Evolutionary conservation across 2,888 invertebrate species (phyloP).

Genomic region (Trisateles emortualis): DNA sequence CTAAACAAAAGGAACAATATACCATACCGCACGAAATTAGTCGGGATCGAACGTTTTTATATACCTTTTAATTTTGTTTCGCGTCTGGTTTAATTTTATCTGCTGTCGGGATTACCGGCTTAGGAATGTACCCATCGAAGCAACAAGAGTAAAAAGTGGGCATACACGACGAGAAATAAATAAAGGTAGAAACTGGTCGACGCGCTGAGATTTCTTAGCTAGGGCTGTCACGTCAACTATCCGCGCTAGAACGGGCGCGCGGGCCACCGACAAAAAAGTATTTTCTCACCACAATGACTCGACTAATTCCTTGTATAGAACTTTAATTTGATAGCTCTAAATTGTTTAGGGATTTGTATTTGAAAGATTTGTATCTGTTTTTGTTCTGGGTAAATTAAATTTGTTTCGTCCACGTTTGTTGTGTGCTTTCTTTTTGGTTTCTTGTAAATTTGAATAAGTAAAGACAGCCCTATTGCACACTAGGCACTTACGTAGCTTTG

Average conservation of each 20-base stretch:
- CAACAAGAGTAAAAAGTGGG: conserved; percentile 81
- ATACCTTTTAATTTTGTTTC: conserved; percentile 86
- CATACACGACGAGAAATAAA: conserved; percentile 83
- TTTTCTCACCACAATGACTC: conserved; percentile 50
- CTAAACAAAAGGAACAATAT: conserved; percentile 58
- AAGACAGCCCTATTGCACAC: conserved; percentile 47
- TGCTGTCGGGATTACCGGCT: conserved; percentile 85
- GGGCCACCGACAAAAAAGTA: conserved; percentile 37
- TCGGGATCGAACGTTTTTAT: conserved; percentile 81
- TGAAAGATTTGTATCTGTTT: conserved; percentile 40
- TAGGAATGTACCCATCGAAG: conserved; percentile 84
- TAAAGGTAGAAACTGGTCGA: conserved; percentile 81
- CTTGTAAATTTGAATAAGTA: conserved; percentile 6
- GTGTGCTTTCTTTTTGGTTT: conserved; percentile 28
- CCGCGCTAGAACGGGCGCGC: conserved; percentile 44
- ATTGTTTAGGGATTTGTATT: conserved; percentile 48
- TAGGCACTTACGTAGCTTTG: conserved; percentile 63
- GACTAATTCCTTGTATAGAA: conserved; percentile 49
- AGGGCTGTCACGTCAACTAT: conserved; percentile 51
- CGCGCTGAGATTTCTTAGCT: conserved; percentile 77
- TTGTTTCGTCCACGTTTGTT: conserved; percentile 25
- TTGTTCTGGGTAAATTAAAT: conserved; percentile 37
- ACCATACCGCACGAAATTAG: conserved; percentile 85
- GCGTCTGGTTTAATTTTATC: conserved; percentile 87
- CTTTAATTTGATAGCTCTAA: conserved; percentile 54